Evolutionary conservation across 1,140 invertebrate species (phyloP), one percentile per base, ranked within the genome.

Genomic region (Dolichoris vasculosae): DNA sequence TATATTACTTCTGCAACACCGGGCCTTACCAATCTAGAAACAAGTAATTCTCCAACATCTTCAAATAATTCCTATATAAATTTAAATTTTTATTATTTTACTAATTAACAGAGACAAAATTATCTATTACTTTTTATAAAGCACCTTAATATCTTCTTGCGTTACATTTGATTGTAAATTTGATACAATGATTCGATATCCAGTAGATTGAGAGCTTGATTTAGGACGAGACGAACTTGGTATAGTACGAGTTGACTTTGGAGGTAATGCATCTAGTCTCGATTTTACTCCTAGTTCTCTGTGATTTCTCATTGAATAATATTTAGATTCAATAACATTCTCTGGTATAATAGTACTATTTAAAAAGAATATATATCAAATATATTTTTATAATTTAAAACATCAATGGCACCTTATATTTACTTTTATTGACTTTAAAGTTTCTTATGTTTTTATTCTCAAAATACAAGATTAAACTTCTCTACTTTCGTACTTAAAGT

Each of bases 1-100:
- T 98, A 99, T 87, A 98, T 96, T 20, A 98, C 97, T 94, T 98
- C 97, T 0, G 97, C 98, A 20, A 96, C 96, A 9, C 98, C 97
- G 8, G 96, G 95, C 78, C 97, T 95, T n/a, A 98, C 95, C 88
- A 98, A 94, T 88, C 96, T 95, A 3, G 97, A 97, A 86, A 96
- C 95, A 63, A 97, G 93, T 89, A 99, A 94, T 73, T 97, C 95
- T 20, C 98, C 98, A 84, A 99, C 96, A 90, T 98, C 97, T 90
- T 97, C 97, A 94, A 99, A 99, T 73, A 99, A 94, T 93, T 99
- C 98, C 95, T 97, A 87, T 23, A 8, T 43, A 40, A 40, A 13
- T 59, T 51, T 26, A 59, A 59, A 59, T 4, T 26, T 6, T 59
- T 59, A 59, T 26, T 26, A 59, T 1, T 26, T 4, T 59, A 15